Conservation (phyloP, 2,113 vertebrate genomes). For the Rutilus rutilus region DNA sequence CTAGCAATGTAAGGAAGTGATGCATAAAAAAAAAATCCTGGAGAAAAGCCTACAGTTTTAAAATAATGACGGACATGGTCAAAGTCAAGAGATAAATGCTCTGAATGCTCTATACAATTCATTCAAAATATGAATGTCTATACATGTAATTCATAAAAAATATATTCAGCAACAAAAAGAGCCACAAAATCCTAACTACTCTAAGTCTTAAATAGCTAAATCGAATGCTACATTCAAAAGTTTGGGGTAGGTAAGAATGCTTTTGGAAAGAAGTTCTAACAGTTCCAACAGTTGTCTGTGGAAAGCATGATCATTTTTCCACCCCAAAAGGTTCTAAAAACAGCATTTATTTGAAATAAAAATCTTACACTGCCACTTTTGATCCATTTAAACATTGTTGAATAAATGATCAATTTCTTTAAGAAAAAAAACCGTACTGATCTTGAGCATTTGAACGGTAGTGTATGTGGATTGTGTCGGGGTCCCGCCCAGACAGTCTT, state of each 20-base stretch:
- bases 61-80: background rate
- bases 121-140: background rate
- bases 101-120: background rate
- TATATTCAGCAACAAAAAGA: background rate
- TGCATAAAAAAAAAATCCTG: background rate
- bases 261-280: background rate
- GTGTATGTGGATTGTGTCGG: background rate
- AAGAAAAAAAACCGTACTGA: background rate
- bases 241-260: too few species aligned
- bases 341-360: background rate
- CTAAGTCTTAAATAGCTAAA: background rate
- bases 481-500: too few species aligned
- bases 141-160: background rate
- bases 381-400: background rate
- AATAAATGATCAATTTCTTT: too few species aligned
- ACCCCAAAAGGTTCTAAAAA: background rate
- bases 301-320: too few species aligned
- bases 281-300: background rate
- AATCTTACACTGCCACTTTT: background rate
- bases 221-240: background rate
- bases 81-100: background rate
- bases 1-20: background rate
- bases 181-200: background rate
- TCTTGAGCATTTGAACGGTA: background rate
- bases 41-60: background rate